Evolutionary conservation across 2,797 vertebrate genomes (phyloP).

Genomic region (Anguilla obscura): DNA sequence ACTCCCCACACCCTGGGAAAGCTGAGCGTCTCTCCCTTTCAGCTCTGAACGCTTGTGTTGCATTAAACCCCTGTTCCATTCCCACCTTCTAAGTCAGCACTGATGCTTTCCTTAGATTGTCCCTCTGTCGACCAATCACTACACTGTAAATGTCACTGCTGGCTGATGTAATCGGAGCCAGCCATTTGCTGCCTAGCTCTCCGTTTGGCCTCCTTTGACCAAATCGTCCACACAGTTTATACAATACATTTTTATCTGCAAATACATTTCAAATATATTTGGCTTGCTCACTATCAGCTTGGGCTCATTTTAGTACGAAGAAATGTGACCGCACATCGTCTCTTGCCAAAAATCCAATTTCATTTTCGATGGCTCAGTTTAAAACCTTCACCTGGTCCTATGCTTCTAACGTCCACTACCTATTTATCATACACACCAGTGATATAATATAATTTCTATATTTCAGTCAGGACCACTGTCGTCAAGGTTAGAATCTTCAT

Average conservation of each 20-base stretch:
- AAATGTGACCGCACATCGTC: no score
- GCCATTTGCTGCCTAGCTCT: background rate
- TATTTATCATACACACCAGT: no score
- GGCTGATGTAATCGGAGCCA: background rate
- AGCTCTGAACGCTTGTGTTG: conserved; percentile 60
- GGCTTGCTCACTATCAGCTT: background rate
- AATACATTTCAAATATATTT: background rate
- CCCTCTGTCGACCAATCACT: background rate
- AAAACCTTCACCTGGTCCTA: no score
- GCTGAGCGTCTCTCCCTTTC: conserved; percentile 50
- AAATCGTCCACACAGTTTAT: background rate
- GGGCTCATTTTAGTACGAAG: background rate
- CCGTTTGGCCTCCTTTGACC: background rate
- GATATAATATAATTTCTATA: no score
- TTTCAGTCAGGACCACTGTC: no score
- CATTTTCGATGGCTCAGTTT: no score
- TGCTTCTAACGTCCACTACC: no score
- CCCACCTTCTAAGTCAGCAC: conserved; percentile 57
- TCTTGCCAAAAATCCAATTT: no score
- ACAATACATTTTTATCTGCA: background rate
- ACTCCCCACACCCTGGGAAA: conserved; percentile 40
- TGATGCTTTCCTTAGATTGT: conserved; percentile 19
- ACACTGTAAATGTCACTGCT: background rate
- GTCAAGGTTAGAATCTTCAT: no score
- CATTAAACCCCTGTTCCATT: conserved; percentile 48